These are phyloP conservation scores for Alca torda DNA, from an alignment of 2,797 vertebrate genomes.

Conservation along the genomic window DNA sequence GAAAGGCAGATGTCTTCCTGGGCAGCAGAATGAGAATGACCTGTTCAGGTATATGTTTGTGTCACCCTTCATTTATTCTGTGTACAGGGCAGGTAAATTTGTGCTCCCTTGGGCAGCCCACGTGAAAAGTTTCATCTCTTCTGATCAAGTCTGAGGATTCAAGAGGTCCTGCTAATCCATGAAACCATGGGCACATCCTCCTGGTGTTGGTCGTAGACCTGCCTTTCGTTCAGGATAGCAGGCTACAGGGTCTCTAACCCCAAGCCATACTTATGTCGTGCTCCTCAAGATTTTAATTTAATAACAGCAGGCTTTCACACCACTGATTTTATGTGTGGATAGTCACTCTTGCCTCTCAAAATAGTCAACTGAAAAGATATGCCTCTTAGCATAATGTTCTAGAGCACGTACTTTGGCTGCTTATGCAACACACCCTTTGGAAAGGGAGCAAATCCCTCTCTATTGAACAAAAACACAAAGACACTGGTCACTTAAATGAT, in stretches of 20 bases:
- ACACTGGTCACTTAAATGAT: not conserved
- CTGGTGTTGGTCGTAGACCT: not conserved
- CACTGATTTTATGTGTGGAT: not conserved
- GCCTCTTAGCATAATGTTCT: not conserved
- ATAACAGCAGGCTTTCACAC: not conserved
- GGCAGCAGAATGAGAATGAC: not conserved
- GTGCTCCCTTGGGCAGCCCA: not conserved
- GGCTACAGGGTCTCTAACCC: not conserved
- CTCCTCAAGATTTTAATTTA: not conserved
- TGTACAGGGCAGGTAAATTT: not conserved
- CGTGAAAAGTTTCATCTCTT: not conserved
- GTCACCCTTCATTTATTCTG: not conserved
- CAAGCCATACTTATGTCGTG: not conserved
- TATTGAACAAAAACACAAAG: not conserved
- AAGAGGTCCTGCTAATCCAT: not conserved
- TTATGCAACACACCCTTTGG: not conserved
- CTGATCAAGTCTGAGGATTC: not conserved
- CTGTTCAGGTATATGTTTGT: not conserved
- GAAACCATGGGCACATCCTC: fast-evolving
- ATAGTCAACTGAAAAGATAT: not conserved
- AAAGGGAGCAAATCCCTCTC: not conserved
- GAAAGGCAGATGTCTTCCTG: not conserved
- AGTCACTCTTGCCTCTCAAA: not conserved
- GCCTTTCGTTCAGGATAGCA: not conserved
- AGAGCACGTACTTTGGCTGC: fast-evolving